A percentile compares a stretch with the other conserved stretches of the same genome.
These are phyloP conservation scores for Gallinago media DNA, from an alignment of 2,113 vertebrate genomes.

Conservation along the genomic window DNA sequence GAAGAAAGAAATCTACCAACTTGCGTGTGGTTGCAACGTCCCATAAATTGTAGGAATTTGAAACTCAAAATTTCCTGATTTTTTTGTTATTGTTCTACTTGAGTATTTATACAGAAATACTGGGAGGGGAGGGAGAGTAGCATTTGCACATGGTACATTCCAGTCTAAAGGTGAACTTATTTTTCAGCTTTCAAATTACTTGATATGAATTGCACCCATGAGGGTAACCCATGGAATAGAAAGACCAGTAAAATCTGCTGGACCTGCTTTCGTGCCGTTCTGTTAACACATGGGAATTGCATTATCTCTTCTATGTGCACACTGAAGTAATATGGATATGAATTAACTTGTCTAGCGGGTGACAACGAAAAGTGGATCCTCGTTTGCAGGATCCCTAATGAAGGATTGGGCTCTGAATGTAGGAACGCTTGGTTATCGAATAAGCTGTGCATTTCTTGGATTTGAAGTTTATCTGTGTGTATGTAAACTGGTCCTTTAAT, in stretches of 20 bases:
- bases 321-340: not conserved
- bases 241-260: not conserved
- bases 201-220: not conserved
- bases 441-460: conserved; percentile 27
- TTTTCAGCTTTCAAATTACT: not conserved
- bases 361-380: not conserved
- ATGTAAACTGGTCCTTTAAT: not conserved
- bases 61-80: not conserved
- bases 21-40: not conserved
- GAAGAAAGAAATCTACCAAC: not conserved
- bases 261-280: not conserved
- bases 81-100: not conserved
- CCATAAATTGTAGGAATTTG: not conserved
- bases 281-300: not conserved
- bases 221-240: not conserved
- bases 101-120: not conserved
- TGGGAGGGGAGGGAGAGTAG: not conserved
- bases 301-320: not conserved
- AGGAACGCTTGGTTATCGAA: not conserved
- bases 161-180: not conserved
- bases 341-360: not conserved
- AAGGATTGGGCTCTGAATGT: not conserved
- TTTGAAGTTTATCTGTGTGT: not conserved
- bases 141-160: not conserved
- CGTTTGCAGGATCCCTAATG: not conserved